Base-by-base conservation (phyloP, 2,113 vertebrate species). In the Nematolebias whitei region DNA sequence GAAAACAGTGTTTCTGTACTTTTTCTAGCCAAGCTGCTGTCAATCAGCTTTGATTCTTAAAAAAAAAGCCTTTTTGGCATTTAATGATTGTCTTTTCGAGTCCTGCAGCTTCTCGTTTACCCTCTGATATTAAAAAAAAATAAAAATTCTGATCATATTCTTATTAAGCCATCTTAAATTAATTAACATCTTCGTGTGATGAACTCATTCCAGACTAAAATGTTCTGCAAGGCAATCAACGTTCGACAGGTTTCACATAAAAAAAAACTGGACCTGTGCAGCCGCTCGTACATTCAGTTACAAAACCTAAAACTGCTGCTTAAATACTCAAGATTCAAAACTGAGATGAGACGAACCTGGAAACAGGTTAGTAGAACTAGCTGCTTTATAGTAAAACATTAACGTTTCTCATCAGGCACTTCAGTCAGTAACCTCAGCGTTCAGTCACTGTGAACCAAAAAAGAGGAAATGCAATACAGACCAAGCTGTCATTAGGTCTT, bases 391-490 rank as follows among this genome's bases (percentile, higher is more conserved):
- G 68, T 81, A 80, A 62, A 64, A 80, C 10, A 0, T 73, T 62
- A 68, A 61, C 74, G 67, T 74, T 69, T 52, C 67, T 74, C 12
- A 38, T 58, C 48, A 91, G 89, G 90, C 90, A 91, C 89, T 89
- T 90, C 44, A 68, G 53, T 83, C 59, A 83, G 67, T 53, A 73
- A 74, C 61, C 8, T 74, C 23, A 56, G 32, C 32, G n/a, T 65
- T 68, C 52, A 67, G 71, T 76, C n/a, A 45, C 29, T 64, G 50
- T 66, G 38, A 63, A 51, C 43, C 22, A 18, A 23, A 40, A 18
- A 65, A 29, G 19, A 58, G 56, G 29, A 18, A 19, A 11, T 43
- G 55, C 23, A 29, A 12, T 13, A 40, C 24, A 56, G 18, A 35
- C 63, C 29, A 39, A 44, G 11, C 16, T 12, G 20, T 64, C 70